A percentile compares a stretch with the other conserved stretches of the same genome.
These are phyloP conservation scores for Erebia ligea DNA, from an alignment of 2,888 invertebrate genomes.

Conservation along the genomic window DNA sequence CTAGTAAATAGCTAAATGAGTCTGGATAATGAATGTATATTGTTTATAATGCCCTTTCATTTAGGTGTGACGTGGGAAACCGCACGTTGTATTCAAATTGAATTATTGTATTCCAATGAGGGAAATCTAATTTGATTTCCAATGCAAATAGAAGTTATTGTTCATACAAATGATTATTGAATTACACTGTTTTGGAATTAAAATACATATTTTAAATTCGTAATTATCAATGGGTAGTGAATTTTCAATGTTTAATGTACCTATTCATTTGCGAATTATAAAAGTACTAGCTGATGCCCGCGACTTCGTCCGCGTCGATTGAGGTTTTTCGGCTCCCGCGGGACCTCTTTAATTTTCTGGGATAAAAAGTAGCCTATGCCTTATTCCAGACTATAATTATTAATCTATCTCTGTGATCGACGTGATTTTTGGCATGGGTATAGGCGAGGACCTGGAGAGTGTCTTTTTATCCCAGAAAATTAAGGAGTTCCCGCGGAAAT, in stretches of 20 bases:
- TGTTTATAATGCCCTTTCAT: constrained; percentile 6
- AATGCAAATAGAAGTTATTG: background rate
- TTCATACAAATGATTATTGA: background rate
- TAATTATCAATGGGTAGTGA: background rate
- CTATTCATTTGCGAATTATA: background rate
- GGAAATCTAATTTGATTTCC: constrained; percentile 5
- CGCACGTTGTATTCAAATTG: background rate
- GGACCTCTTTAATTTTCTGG: too few species aligned
- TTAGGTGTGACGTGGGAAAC: constrained; percentile 9
- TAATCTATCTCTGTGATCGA: too few species aligned
- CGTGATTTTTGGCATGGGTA: too few species aligned
- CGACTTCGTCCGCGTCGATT: too few species aligned
- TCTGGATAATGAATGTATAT: background rate
- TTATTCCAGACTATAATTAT: too few species aligned
- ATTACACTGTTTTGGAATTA: background rate
- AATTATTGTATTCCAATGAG: constrained; percentile 6
- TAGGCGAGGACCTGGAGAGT: too few species aligned
- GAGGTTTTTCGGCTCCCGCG: too few species aligned
- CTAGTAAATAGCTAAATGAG: too few species aligned
- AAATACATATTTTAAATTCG: background rate
- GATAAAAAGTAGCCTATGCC: too few species aligned
- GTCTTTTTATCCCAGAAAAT: too few species aligned
- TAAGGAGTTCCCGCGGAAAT: too few species aligned
- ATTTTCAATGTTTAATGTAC: background rate
- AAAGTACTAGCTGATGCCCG: too few species aligned